phyloP scores from a whole-genome alignment of 1,140 invertebrate species.

The Drosophila gunungcola region DNA sequence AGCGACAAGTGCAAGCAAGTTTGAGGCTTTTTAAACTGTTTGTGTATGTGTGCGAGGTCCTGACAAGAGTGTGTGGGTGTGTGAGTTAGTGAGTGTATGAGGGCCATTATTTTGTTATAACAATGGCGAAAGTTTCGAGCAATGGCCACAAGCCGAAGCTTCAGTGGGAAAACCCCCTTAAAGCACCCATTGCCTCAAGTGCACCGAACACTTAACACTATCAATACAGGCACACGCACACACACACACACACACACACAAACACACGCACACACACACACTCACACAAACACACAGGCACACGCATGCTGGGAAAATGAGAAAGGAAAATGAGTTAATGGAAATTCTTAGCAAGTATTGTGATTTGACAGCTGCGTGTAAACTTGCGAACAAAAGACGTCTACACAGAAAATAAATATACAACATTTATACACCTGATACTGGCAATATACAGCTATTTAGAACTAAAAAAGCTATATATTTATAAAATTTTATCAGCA shows the following conservation, averaged over 20 bases:
- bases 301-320: slow-evolving; percentile 31
- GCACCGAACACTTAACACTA: slow-evolving; percentile 72
- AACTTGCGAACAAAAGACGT: slow-evolving; percentile 62
- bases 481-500: no score
- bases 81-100: slow-evolving; percentile 48
- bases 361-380: slow-evolving; percentile 82
- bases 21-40: slow-evolving; percentile 81
- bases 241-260: slow-evolving; percentile 19
- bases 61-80: slow-evolving; percentile 10
- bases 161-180: slow-evolving; percentile 1
- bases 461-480: no score
- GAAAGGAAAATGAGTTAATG: slow-evolving; percentile 77
- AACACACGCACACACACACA: slow-evolving; percentile 20
- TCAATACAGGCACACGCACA: slow-evolving; percentile 57
- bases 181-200: slow-evolving; percentile 29
- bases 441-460: no score
- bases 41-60: slow-evolving; percentile 33
- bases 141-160: slow-evolving; percentile 37
- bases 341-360: slow-evolving; percentile 82
- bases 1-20: slow-evolving; percentile 78
- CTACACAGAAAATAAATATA: slow-evolving; percentile 8
- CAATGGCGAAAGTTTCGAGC: slow-evolving; percentile 73
- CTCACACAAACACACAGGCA: slow-evolving; percentile 3
- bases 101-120: slow-evolving; percentile 80
- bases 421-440: no score